Evolutionary conservation across 2,113 vertebrate species (phyloP).

Genomic region (Ondatra zibethicus): DNA sequence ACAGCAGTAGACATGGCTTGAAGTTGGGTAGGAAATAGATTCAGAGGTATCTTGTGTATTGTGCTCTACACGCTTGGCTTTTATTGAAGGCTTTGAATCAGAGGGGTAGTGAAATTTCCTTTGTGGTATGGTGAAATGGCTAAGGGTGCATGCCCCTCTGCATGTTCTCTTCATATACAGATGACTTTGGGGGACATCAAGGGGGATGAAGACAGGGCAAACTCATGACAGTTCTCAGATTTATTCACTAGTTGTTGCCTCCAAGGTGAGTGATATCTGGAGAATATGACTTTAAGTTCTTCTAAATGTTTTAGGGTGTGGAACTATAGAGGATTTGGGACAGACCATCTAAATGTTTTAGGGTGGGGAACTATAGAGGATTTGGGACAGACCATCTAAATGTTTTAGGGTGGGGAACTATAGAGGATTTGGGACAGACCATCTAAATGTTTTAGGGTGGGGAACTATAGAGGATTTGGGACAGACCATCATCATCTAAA

Average conservation of each 20-base stretch:
- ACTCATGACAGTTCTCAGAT: background rate
- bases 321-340: background rate
- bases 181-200: background rate
- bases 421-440: background rate
- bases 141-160: background rate
- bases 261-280: background rate
- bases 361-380: background rate
- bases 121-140: background rate
- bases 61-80: background rate
- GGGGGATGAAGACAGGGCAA: background rate
- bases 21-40: background rate
- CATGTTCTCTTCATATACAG: background rate
- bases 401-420: background rate
- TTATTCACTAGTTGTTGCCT: background rate
- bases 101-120: background rate
- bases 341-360: background rate
- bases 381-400: background rate
- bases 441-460: background rate
- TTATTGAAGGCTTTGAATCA: background rate
- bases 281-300: background rate
- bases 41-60: background rate
- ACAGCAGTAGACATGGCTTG: background rate
- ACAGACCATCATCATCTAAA: conserved; percentile 5
- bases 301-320: background rate
- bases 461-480: background rate